Conservation (phyloP, 2,113 vertebrate genomes). For the Osmerus mordax region DNA sequence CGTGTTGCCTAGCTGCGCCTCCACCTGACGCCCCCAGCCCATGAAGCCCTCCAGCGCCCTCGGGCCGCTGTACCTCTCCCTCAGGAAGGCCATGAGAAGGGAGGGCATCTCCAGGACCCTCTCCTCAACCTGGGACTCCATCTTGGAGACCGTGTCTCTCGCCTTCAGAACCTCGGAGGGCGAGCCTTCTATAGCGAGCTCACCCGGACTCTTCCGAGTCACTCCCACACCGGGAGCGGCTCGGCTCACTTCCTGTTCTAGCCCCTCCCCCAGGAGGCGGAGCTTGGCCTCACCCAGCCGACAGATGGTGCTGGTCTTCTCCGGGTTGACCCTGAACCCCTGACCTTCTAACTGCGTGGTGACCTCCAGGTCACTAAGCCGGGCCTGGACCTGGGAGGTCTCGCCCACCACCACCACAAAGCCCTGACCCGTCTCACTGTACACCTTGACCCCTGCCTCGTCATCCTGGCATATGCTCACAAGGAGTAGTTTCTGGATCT, state of each 20-base stretch:
- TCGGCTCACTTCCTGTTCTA: conserved; percentile 27
- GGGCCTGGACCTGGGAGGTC: not conserved
- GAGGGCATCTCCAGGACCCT: conserved; percentile 30
- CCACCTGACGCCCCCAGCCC: conserved; percentile 24
- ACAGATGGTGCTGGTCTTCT: conserved; percentile 3
- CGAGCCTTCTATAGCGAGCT: conserved; percentile 42
- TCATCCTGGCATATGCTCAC: not conserved
- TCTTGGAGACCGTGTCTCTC: conserved; percentile 18
- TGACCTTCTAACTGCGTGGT: not conserved
- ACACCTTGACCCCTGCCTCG: not conserved
- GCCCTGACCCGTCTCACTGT: conserved; percentile 14
- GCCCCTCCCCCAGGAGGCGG: conserved; percentile 43
- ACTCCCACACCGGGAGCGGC: conserved; percentile 33
- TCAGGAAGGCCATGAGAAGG: conserved; percentile 44
- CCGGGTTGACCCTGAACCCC: not conserved
- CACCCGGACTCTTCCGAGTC: conserved; percentile 20
- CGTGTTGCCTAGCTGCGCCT: conserved; percentile 45
- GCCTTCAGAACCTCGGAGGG: conserved; percentile 40
- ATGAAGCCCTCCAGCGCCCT: conserved; percentile 28
- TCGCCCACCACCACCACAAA: conserved; percentile 12
- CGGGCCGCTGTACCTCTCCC: conserved; percentile 22
- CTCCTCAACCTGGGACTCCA: conserved; percentile 26
- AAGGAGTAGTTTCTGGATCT: not conserved
- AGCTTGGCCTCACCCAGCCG: conserved; percentile 47
- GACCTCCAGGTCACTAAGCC: not conserved